Conservation (phyloP, 2,888 invertebrate genomes). For the Drosophila austrosaltans region DNA sequence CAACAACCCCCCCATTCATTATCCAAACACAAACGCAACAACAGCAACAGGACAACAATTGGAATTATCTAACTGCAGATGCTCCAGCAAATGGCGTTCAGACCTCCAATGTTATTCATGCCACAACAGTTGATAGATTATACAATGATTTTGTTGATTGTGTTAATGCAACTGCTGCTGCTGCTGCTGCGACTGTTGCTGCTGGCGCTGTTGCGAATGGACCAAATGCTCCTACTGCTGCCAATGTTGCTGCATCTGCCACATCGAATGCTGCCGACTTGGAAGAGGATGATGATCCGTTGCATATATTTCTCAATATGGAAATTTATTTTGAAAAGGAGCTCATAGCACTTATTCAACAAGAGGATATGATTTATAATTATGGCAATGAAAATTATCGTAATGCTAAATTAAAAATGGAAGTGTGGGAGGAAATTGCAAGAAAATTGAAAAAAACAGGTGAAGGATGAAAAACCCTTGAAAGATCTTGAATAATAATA, state of each 20-base stretch:
- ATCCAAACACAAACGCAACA: slow-evolving; percentile 40
- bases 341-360: slow-evolving; percentile 77
- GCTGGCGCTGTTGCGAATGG: slow-evolving; percentile 10
- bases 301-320: slow-evolving; percentile 81
- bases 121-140: slow-evolving; percentile 62
- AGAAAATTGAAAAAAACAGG: slow-evolving; percentile 81
- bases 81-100: slow-evolving; percentile 48
- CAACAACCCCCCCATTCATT: slow-evolving; percentile 39
- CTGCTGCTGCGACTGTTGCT: slow-evolving; percentile 39
- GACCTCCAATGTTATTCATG: slow-evolving; percentile 15
- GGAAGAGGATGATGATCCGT: slow-evolving; percentile 82
- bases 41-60: slow-evolving; percentile 63
- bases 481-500: too few species aligned
- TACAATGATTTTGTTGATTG: slow-evolving; percentile 78
- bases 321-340: slow-evolving; percentile 82
- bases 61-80: slow-evolving; percentile 70
- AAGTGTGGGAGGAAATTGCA: slow-evolving; percentile 81
- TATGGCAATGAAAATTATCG: slow-evolving; percentile 78
- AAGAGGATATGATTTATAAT: slow-evolving; percentile 80
- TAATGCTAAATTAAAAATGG: slow-evolving; percentile 78
- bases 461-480: slow-evolving; percentile 24
- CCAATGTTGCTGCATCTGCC: background rate
- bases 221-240: background rate
- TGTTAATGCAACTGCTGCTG: slow-evolving; percentile 56
- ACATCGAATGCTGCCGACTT: slow-evolving; percentile 45